These are phyloP conservation scores for Synergus umbraculus DNA, from an alignment of 2,888 invertebrate species.

Conservation along the genomic window DNA sequence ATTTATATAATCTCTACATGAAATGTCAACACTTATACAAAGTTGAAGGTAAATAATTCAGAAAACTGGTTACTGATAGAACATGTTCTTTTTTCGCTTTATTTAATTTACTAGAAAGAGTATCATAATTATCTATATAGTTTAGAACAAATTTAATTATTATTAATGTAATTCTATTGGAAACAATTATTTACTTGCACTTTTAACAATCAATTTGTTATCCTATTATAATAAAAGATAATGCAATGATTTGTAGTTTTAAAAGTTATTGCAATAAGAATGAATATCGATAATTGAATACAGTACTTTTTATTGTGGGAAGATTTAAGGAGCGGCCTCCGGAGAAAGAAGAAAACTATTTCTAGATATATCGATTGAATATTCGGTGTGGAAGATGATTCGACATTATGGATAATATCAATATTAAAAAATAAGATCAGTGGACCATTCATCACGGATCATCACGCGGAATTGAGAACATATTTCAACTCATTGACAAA, in stretches of 20 bases:
- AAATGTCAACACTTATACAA: neutral
- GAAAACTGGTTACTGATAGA: conserved; percentile 12
- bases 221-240: too few relatives aligned
- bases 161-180: neutral
- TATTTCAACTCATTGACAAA: neutral
- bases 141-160: neutral
- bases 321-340: neutral
- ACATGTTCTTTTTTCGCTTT: neutral
- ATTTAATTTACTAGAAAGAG: neutral
- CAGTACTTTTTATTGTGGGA: neutral
- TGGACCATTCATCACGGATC: neutral
- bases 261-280: neutral
- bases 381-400: neutral
- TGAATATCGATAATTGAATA: neutral
- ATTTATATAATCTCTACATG: neutral
- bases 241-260: too few relatives aligned
- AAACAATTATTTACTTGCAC: neutral
- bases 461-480: neutral
- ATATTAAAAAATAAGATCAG: conserved; percentile 8
- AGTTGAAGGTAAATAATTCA: conserved; percentile 6
- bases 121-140: neutral
- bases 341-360: neutral
- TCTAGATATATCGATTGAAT: neutral
- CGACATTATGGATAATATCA: neutral
- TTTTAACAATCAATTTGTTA: too few relatives aligned